Base-by-base conservation (phyloP, 2,888 invertebrate genomes). In the Oithona nana region DNA sequence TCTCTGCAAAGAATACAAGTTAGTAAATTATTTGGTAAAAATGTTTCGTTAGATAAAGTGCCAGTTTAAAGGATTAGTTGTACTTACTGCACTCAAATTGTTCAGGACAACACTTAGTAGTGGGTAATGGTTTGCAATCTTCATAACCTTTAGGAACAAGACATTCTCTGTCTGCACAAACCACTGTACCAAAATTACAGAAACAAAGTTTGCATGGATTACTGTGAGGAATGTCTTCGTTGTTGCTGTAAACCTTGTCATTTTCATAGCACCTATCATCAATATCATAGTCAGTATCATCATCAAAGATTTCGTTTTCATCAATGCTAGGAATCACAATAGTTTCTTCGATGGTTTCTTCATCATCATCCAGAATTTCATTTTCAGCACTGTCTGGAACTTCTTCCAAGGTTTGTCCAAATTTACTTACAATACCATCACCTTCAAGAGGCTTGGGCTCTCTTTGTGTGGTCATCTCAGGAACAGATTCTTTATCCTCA, bases 381-480 rank as follows among this genome's bases (percentile, higher is more conserved):
- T 73, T 71, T 31, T 69, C 63, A 50, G 63, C 54, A 20, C 13
- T 16, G n/a, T n/a, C n/a, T n/a, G n/a, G n/a, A n/a, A n/a, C n/a
- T n/a, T n/a, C n/a, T n/a, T n/a, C n/a, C n/a, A n/a, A n/a, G n/a
- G n/a, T n/a, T n/a, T n/a, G n/a, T n/a, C n/a, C n/a, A n/a, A n/a
- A n/a, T n/a, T n/a, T n/a, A n/a, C n/a, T n/a, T n/a, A n/a, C n/a
- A n/a, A n/a, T n/a, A n/a, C n/a, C n/a, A n/a, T n/a, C n/a, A n/a
- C n/a, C n/a, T n/a, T n/a, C n/a, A n/a, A n/a, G n/a, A n/a, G n/a
- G n/a, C n/a, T n/a, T n/a, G n/a, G n/a, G n/a, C n/a, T n/a, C n/a
- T n/a, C n/a, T n/a, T 52, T 52, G 28, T 26, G 57, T 60, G 13
- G 56, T 29, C 22, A 61, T 54, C 16, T 64, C 65, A 16, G 51